A percentile compares a stretch with the other conserved stretches of the same genome.
These are phyloP conservation scores for Osmerus mordax DNA, from an alignment of 2,113 vertebrate genomes.

Conservation along the genomic window DNA sequence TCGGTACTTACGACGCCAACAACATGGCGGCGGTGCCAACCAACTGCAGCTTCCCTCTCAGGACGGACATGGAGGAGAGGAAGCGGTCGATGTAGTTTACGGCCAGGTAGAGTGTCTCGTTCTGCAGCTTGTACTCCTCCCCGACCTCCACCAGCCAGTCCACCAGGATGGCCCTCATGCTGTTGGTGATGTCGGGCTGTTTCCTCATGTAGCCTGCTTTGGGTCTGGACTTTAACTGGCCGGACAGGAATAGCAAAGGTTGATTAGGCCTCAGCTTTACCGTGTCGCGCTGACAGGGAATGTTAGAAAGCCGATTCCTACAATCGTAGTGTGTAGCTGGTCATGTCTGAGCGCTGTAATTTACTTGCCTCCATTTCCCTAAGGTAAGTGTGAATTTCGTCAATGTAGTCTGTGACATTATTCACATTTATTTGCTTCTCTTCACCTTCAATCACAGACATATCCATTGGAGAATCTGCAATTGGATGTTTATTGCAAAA, in stretches of 20 bases:
- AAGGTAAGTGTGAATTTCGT: constrained; percentile 86
- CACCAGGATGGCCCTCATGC: constrained; percentile 95
- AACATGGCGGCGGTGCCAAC: constrained; percentile 98
- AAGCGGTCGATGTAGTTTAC: constrained; percentile 98
- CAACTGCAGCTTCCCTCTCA: constrained; percentile 95
- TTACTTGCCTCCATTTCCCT: constrained; percentile 84
- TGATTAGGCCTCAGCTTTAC: background rate
- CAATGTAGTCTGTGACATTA: constrained; percentile 82
- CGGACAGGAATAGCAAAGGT: background rate
- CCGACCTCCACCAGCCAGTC: constrained; percentile 99
- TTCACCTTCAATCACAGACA: constrained; percentile 83
- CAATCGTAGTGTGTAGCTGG: too few relatives aligned
- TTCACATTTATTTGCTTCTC: constrained; percentile 73
- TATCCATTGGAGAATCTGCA: constrained; percentile 92
- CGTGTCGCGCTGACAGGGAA: background rate
- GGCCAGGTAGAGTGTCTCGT: constrained; percentile 92
- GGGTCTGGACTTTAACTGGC: constrained; percentile 86
- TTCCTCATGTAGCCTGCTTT: constrained; percentile 95
- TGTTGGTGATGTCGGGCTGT: constrained; percentile 95
- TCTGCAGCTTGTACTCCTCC: constrained; percentile 97
- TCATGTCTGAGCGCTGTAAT: too few relatives aligned
- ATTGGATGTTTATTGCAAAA: background rate
- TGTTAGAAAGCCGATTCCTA: background rate
- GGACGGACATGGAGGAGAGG: constrained; percentile 96
- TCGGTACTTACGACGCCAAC: constrained; percentile 87